Evolutionary conservation across 2,888 invertebrate genomes (phyloP).

Genomic region (Torymus aiolomorphi): DNA sequence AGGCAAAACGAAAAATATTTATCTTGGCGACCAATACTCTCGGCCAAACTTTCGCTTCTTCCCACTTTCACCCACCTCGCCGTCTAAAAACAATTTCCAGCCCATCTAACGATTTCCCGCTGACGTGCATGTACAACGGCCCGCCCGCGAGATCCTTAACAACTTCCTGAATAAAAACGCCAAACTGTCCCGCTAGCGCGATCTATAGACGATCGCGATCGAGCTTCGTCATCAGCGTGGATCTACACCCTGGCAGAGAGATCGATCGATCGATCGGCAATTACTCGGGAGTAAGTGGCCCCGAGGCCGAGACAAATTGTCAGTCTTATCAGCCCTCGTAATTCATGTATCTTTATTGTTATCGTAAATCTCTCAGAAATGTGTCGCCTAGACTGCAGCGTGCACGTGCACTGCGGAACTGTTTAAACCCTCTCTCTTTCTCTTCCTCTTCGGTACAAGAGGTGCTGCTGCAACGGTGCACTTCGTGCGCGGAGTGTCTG

Average conservation of each 20-base stretch:
- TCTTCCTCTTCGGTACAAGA: not conserved
- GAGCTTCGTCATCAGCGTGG: not conserved
- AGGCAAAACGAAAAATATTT: not conserved
- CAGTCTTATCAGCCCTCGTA: slow-evolving; percentile 44
- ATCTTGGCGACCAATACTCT: not conserved
- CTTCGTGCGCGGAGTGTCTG: not conserved
- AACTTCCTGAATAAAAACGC: not conserved
- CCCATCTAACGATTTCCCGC: not conserved
- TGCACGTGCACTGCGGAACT: slow-evolving; percentile 6
- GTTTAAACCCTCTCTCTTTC: slow-evolving; percentile 17
- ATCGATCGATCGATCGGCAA: not conserved
- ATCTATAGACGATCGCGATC: too few relatives aligned
- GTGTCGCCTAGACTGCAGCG: slow-evolving; percentile 36
- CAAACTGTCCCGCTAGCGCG: too few relatives aligned
- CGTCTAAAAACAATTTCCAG: slow-evolving; percentile 13
- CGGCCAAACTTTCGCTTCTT: slow-evolving; percentile 16
- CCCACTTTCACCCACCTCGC: not conserved
- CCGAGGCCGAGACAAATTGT: slow-evolving; percentile 37
- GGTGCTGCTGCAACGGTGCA: not conserved
- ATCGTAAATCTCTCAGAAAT: slow-evolving; percentile 52
- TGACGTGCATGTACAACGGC: not conserved
- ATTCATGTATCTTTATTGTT: slow-evolving; percentile 52
- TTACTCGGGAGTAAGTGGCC: slow-evolving; percentile 17
- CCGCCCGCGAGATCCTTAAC: not conserved
- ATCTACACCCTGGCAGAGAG: not conserved